Evolutionary conservation across 2,113 vertebrate genomes (phyloP).

Genomic region (Alouatta palliata): DNA sequence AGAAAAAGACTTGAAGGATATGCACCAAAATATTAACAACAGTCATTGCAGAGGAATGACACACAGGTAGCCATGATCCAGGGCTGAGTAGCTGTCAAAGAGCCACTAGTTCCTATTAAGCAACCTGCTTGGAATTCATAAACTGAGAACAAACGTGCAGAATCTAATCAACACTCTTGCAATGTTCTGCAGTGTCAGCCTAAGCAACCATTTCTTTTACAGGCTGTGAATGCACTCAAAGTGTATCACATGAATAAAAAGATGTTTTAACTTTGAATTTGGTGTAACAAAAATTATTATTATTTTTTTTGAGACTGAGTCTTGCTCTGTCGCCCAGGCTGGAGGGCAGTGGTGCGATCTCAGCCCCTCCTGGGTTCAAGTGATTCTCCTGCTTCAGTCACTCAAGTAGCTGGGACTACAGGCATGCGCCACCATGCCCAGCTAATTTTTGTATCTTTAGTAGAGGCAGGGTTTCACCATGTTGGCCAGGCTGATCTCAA

Average conservation of each 20-base stretch:
- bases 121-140: slow-evolving; percentile 7
- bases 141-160: not conserved
- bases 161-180: slow-evolving; percentile 20
- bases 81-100: not conserved
- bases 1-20: not conserved
- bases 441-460: no score
- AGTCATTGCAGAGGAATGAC: not conserved
- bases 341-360: no score
- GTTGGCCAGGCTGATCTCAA: no score
- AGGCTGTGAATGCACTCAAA: not conserved
- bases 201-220: not conserved
- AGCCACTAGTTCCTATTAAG: not conserved
- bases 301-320: no score
- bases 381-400: no score
- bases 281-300: slow-evolving; percentile 22
- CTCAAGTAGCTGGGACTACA: no score
- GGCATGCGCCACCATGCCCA: no score
- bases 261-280: not conserved
- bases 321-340: no score
- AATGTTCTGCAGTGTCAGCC: not conserved
- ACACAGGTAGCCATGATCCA: not conserved
- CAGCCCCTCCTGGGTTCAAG: no score
- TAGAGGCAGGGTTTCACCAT: no score
- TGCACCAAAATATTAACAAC: not conserved
- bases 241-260: not conserved